Evolutionary conservation across 1,140 invertebrate species (phyloP), one percentile per base, ranked within the genome.

Genomic region (Euglossa dilemma): DNA sequence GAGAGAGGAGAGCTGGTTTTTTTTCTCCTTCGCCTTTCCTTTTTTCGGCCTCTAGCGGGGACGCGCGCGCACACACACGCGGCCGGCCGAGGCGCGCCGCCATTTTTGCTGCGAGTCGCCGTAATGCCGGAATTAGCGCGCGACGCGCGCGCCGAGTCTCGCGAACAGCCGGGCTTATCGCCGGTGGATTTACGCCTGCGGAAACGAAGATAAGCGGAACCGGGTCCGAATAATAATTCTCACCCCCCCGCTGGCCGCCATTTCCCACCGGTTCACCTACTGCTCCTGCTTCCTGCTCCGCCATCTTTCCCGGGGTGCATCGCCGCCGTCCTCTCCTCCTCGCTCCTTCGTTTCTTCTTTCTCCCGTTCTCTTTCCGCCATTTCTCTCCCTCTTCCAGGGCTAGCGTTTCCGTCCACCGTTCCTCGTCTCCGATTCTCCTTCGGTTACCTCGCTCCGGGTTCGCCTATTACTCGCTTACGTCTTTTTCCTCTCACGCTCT

Each of bases 111-210:
- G 36, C 71, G 84, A 79, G 85, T 12, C 74, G 43, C 52, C 82
- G 87, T 81, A 88, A 88, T 87, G 90, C 90, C 90, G 89, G 89
- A 93, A 92, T 92, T 93, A 92, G 91, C 90, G 90, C 88, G 83
- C 63, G 71, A 23, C 47, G n/a, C n/a, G n/a, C n/a, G 25, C 36
- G 20, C n/a, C 59, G 57, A 54, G n/a, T 23, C 28, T 25, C 61
- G 71, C 71, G 83, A 84, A 80, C 80, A 74, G 47, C 57, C 47
- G 52, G 36, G 78, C 85, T 88, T 89, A 86, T 88, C 86, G 71
- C 66, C 16, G 16, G 80, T 43, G 80, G 79, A 87, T 88, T 88
- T 87, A 86, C 78, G 76, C 77, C 52, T 57, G 63, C 77, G 84
- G 77, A 86, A 87, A 83, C 70, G 74, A 61, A 52, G 83, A 84